These are phyloP conservation scores for Scaptomyza caliginosa DNA, from an alignment of 2,888 invertebrate genomes.

Conservation along the genomic window DNA sequence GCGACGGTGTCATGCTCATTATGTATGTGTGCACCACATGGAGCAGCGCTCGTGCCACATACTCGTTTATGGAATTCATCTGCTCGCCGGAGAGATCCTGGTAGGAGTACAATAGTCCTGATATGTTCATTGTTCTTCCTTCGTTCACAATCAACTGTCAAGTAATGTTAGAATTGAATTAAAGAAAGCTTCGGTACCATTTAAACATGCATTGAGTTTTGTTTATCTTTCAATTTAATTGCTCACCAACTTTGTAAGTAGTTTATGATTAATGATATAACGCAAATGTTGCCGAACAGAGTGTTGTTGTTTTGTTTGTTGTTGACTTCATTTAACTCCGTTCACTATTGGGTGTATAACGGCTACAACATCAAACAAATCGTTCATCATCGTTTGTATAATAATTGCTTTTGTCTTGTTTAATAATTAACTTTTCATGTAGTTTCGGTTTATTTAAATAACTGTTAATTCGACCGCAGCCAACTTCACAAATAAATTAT, in stretches of 20 bases:
- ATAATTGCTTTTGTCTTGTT: not conserved
- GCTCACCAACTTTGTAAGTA: not conserved
- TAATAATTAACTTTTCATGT: not conserved
- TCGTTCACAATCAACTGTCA: not conserved
- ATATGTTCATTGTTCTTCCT: slow-evolving; percentile 76
- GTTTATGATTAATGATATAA: slow-evolving; percentile 1
- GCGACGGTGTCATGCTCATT: slow-evolving; percentile 57
- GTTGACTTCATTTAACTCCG: not conserved
- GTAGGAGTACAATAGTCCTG: slow-evolving; percentile 54
- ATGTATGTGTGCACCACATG: slow-evolving; percentile 68
- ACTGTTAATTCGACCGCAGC: not conserved
- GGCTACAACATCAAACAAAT: too few species aligned
- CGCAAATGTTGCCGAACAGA: not conserved
- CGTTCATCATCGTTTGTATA: too few species aligned
- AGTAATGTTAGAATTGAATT: not conserved
- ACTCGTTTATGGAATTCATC: slow-evolving; percentile 56
- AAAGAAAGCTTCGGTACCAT: not conserved
- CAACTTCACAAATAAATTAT: not conserved
- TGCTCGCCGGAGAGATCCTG: slow-evolving; percentile 60
- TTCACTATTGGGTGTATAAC: not conserved
- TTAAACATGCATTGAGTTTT: not conserved
- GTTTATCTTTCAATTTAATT: slow-evolving; percentile 6
- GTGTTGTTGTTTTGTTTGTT: not conserved
- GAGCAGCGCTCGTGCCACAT: slow-evolving; percentile 65
- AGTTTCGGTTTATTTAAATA: not conserved